Evolutionary conservation across 2,888 invertebrate species (phyloP).

Genomic region (Yponomeuta evonymella): DNA sequence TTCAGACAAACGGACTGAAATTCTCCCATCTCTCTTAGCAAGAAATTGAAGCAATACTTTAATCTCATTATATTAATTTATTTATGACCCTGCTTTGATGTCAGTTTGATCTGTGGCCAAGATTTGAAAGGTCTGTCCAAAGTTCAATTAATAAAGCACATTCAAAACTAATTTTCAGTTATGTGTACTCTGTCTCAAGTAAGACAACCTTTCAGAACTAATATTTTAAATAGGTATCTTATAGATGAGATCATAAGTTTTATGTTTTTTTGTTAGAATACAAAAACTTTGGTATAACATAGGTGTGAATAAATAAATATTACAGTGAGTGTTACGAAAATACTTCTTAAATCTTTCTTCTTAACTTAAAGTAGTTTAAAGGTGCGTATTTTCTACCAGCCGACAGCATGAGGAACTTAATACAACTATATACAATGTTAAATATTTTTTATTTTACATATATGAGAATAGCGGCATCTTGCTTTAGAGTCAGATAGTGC

Average conservation of each 20-base stretch:
- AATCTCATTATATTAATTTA: conserved; percentile 28
- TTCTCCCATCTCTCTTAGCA: conserved; percentile 30
- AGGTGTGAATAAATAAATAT: conserved; percentile 18
- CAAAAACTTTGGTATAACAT: conserved; percentile 31
- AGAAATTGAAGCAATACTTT: conserved; percentile 65
- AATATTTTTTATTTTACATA: too few relatives aligned
- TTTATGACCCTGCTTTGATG: conserved; percentile 59
- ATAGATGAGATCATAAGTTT: conserved; percentile 42
- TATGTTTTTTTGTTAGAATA: background rate
- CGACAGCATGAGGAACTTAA: too few relatives aligned
- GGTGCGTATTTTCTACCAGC: background rate
- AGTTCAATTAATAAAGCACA: background rate
- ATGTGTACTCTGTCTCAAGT: too few relatives aligned
- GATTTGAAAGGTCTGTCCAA: conserved; percentile 16
- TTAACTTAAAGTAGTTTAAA: background rate
- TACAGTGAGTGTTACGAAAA: background rate
- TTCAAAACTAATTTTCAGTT: too few relatives aligned
- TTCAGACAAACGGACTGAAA: conserved; percentile 40
- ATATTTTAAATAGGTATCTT: background rate
- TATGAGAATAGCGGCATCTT: too few relatives aligned
- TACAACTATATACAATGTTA: too few relatives aligned
- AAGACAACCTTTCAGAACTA: background rate
- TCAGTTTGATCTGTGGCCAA: conserved; percentile 27
- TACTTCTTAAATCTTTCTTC: background rate
- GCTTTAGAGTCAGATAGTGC: too few relatives aligned